These are phyloP conservation scores for Oscheius sp. DNA, from an alignment of 2,888 invertebrate genomes.

Conservation along the genomic window DNA sequence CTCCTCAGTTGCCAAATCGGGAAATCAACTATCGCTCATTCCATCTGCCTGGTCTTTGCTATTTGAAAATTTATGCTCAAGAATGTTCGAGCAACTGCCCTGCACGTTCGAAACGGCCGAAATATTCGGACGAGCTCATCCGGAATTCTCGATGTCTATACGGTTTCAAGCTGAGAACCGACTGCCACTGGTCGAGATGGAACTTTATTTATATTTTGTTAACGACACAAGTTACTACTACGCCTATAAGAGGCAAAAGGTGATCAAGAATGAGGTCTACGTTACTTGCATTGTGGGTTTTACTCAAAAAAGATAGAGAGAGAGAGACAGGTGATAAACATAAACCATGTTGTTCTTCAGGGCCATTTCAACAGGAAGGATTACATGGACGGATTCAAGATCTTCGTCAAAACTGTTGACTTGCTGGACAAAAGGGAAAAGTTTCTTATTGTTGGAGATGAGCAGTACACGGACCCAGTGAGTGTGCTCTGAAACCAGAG, in stretches of 20 bases:
- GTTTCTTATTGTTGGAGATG: slow-evolving; percentile 8
- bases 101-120: slow-evolving; percentile 8
- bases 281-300: slow-evolving; percentile 9
- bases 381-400: neutral
- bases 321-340: too few species aligned
- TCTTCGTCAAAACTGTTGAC: slow-evolving; percentile 8
- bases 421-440: neutral
- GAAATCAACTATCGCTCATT: too few species aligned
- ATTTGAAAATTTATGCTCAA: neutral
- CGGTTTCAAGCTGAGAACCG: slow-evolving; percentile 15
- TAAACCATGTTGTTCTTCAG: neutral
- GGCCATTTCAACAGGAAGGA: neutral
- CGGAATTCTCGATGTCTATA: slow-evolving; percentile 4
- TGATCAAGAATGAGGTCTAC: neutral
- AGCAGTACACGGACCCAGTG: neutral
- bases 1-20: too few species aligned
- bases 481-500: neutral
- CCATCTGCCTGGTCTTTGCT: too few species aligned
- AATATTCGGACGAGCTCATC: slow-evolving; percentile 6
- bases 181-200: slow-evolving; percentile 3
- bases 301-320: too few species aligned
- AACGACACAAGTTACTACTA: neutral
- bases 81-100: slow-evolving; percentile 7
- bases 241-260: neutral
- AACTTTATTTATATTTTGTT: neutral